phyloP scores from a whole-genome alignment of 2,113 vertebrate species.

The Nicator chloris region DNA sequence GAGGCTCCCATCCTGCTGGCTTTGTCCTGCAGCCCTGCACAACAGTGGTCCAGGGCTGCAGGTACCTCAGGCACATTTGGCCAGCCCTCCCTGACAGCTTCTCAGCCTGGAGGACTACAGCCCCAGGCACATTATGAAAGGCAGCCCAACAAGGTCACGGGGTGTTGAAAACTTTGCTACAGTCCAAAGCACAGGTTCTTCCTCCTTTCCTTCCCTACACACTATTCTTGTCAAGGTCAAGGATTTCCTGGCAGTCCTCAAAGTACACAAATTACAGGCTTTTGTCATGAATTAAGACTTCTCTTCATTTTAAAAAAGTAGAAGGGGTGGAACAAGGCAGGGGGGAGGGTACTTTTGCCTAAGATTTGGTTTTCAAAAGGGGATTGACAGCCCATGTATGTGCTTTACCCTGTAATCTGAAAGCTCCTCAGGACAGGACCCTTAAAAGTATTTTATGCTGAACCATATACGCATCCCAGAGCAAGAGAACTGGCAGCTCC shows the following conservation, averaged over 20 bases:
- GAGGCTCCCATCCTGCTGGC: not conserved
- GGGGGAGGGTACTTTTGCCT: not conserved
- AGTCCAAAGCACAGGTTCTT: not conserved
- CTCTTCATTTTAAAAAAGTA: not conserved
- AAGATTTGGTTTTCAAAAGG: not conserved
- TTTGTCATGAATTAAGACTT: not conserved
- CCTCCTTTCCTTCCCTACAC: not conserved
- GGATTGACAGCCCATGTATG: not conserved
- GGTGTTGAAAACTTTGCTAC: not conserved
- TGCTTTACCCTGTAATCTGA: not conserved
- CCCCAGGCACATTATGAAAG: not conserved
- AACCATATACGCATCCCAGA: not conserved
- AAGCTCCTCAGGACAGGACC: slow-evolving; percentile 2
- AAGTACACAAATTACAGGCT: not conserved
- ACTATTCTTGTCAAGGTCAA: not conserved
- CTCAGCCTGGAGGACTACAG: not conserved
- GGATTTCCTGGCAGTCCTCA: slow-evolving; percentile 8
- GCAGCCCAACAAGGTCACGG: not conserved
- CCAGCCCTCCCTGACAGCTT: not conserved
- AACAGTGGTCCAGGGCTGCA: not conserved
- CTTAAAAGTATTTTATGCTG: not conserved
- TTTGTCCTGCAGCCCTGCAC: not conserved
- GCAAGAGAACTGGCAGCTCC: not conserved
- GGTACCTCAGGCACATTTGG: not conserved
- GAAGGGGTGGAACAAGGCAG: not conserved